These are phyloP conservation scores for Euzophera pinguis DNA, from an alignment of 2,888 invertebrate species.

Conservation along the genomic window DNA sequence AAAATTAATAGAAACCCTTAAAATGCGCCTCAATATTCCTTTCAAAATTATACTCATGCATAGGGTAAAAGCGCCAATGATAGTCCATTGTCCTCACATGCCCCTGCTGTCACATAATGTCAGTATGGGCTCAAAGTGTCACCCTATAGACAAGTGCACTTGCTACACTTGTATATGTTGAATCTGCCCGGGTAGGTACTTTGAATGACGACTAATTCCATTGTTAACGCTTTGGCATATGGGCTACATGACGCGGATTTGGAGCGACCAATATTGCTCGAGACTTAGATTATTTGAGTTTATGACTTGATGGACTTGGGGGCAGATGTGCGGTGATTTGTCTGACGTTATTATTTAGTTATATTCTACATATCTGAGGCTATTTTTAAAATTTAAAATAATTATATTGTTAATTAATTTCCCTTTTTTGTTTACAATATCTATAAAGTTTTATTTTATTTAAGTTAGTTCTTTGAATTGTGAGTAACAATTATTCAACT, in stretches of 20 bases:
- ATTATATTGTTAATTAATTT: too few species aligned
- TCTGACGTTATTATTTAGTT: not conserved
- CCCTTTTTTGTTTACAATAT: too few species aligned
- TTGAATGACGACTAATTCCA: constrained; percentile 78
- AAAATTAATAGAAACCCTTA: constrained; percentile 17
- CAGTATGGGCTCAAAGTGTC: constrained; percentile 74
- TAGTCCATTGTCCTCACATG: constrained; percentile 61
- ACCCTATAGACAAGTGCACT: constrained; percentile 71
- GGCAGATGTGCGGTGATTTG: not conserved
- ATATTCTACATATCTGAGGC: too few species aligned
- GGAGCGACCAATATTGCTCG: constrained; percentile 39
- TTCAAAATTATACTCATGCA: constrained; percentile 33
- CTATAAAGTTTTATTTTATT: too few species aligned
- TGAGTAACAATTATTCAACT: too few species aligned
- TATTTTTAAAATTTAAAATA: too few species aligned
- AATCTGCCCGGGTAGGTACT: constrained; percentile 63
- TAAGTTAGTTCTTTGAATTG: too few species aligned
- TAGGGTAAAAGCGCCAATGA: constrained; percentile 62
- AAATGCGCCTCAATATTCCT: constrained; percentile 29
- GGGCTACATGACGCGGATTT: constrained; percentile 62
- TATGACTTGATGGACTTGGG: constrained; percentile 14
- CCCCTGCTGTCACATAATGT: constrained; percentile 74
- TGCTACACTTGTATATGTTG: constrained; percentile 68
- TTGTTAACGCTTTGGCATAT: constrained; percentile 72
- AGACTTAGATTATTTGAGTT: constrained; percentile 25